Percentiles rank a stretch among this genome's conserved stretches.
Evolutionary conservation across 2,113 vertebrate species (phyloP).

Genomic region (Coregonus clupeaformis): DNA sequence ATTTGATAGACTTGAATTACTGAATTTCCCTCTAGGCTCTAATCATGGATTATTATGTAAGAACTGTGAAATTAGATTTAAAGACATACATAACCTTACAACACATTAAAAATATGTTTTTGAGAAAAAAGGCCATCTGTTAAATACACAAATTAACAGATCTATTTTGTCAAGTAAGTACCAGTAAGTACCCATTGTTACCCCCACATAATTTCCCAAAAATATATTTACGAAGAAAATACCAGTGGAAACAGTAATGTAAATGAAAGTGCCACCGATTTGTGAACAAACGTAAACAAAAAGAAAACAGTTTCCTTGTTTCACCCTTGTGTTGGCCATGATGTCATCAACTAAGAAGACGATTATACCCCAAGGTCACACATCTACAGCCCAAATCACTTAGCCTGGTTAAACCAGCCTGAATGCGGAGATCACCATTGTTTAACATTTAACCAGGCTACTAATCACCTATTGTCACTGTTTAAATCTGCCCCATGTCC

Average conservation of each 20-base stretch:
- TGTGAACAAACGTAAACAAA: neutral
- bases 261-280: too few relatives aligned
- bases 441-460: too few relatives aligned
- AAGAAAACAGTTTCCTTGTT: neutral
- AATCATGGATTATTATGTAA: neutral
- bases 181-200: too few relatives aligned
- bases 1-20: neutral
- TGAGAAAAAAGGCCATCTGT: neutral
- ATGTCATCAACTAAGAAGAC: conserved; percentile 3
- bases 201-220: neutral
- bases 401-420: too few relatives aligned
- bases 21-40: neutral
- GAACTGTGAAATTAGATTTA: conserved; percentile 12
- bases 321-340: neutral
- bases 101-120: neutral
- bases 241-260: too few relatives aligned
- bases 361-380: conserved; percentile 39
- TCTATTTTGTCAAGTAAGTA: conserved; percentile 1
- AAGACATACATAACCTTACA: neutral
- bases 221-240: too few relatives aligned
- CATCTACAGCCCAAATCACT: conserved; percentile 22
- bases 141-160: too few relatives aligned
- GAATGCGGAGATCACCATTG: too few relatives aligned
- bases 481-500: conserved; percentile 32
- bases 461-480: conserved; percentile 41